Conservation (phyloP, 1,140 invertebrate species). For the Riptortus pedestris region DNA sequence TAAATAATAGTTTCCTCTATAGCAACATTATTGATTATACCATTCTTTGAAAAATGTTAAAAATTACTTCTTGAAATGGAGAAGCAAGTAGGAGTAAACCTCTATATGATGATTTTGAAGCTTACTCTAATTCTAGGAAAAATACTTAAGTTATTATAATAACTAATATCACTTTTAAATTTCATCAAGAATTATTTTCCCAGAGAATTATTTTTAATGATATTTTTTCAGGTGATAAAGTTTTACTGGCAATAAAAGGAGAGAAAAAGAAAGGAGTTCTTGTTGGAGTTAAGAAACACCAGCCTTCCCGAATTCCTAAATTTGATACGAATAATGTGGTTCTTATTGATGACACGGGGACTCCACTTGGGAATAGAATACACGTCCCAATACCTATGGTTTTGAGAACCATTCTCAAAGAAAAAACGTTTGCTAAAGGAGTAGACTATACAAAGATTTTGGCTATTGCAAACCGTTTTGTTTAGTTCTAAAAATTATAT, state of each 20-base stretch:
- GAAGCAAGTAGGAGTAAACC: too few species aligned
- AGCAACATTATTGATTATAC: too few species aligned
- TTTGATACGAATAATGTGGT: constrained; percentile 97
- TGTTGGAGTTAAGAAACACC: constrained; percentile 80
- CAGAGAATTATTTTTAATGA: not conserved
- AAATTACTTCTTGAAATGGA: too few species aligned
- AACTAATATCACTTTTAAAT: too few species aligned
- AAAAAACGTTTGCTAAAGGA: constrained; percentile 69
- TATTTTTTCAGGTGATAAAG: constrained; percentile 60
- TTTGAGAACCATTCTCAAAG: constrained; percentile 74
- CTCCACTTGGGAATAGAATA: constrained; percentile 85
- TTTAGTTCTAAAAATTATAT: constrained; percentile 45
- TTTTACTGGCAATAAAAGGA: constrained; percentile 91
- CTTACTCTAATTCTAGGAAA: too few species aligned
- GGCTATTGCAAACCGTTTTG: constrained; percentile 84
- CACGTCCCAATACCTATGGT: constrained; percentile 88
- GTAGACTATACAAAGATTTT: constrained; percentile 92
- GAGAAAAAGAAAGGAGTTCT: constrained; percentile 93
- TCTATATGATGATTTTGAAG: too few species aligned
- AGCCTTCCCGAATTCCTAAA: constrained; percentile 72
- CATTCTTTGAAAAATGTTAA: too few species aligned
- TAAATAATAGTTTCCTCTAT: too few species aligned
- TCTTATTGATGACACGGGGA: constrained; percentile 87
- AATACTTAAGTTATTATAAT: too few species aligned
- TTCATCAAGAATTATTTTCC: too few species aligned